phyloP scores from a whole-genome alignment of 2,797 vertebrate species.

The Aldrovandia affinis region DNA sequence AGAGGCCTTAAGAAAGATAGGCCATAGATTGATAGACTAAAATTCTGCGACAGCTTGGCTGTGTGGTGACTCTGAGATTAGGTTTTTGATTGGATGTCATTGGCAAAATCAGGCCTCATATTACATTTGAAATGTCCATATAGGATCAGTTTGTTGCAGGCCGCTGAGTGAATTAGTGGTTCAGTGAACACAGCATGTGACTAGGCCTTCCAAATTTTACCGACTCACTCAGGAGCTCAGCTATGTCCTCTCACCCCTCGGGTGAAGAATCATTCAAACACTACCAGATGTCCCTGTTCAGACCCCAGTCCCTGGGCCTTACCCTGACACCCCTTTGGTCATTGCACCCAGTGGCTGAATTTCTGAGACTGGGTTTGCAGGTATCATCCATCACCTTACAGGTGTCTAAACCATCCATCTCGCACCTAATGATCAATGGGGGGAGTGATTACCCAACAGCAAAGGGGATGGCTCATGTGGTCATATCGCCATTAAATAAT shows the following conservation, averaged over 20 bases:
- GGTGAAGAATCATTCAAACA: not conserved
- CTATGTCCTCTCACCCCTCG: not conserved
- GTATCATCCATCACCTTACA: no score
- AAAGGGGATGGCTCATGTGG: not conserved
- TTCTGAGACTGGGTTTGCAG: not conserved
- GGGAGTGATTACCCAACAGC: not conserved
- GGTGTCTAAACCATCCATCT: not conserved
- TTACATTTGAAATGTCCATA: not conserved
- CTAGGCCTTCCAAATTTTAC: not conserved
- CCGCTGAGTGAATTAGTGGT: not conserved
- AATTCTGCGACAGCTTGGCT: not conserved
- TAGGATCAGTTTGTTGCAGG: not conserved
- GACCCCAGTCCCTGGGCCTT: not conserved
- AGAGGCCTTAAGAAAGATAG: no score
- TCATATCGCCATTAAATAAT: not conserved
- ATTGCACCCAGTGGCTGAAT: not conserved
- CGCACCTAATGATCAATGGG: not conserved
- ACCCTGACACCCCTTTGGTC: not conserved
- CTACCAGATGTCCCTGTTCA: not conserved
- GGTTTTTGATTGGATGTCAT: not conserved
- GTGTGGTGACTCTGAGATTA: not conserved
- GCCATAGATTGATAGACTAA: no score
- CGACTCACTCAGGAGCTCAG: not conserved
- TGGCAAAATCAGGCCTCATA: not conserved
- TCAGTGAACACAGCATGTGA: not conserved